Percentiles rank a stretch among this genome's conserved stretches.
These are phyloP conservation scores for Sylvilagus bachmani DNA, from an alignment of 2,113 vertebrate genomes.

Conservation along the genomic window DNA sequence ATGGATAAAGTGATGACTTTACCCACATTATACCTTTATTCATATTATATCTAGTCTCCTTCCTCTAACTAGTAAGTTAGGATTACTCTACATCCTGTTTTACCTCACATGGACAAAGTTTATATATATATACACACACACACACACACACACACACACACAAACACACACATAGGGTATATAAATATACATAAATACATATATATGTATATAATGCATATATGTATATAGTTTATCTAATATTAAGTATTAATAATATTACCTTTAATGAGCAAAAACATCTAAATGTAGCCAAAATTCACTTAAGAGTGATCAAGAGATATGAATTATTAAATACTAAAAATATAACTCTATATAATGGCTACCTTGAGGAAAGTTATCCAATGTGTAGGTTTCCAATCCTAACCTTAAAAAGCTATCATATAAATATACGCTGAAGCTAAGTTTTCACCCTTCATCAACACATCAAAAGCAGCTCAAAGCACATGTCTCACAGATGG, in stretches of 20 bases:
- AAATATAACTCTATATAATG: background rate
- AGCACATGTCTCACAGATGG: conserved; percentile 52
- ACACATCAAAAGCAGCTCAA: conserved; percentile 33
- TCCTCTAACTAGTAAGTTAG: background rate
- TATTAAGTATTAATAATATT: conserved; percentile 20
- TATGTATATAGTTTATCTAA: background rate
- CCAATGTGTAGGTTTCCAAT: background rate
- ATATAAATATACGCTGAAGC: background rate
- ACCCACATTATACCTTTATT: conserved; percentile 18
- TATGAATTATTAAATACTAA: conserved; percentile 21
- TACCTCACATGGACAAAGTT: background rate
- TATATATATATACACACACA: background rate
- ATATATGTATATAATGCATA: too few species aligned
- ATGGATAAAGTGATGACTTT: background rate
- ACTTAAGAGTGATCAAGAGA: background rate
- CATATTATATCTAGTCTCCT: background rate
- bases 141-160: too few species aligned
- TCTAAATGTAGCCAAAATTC: background rate
- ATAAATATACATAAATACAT: too few species aligned
- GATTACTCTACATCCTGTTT: background rate
- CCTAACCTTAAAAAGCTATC: background rate
- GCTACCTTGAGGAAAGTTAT: background rate
- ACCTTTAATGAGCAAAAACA: background rate
- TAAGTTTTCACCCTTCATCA: conserved; percentile 33
- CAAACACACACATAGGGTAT: too few species aligned